Base-by-base conservation (phyloP, 1,140 invertebrate genomes). In the Linepithema humile region DNA sequence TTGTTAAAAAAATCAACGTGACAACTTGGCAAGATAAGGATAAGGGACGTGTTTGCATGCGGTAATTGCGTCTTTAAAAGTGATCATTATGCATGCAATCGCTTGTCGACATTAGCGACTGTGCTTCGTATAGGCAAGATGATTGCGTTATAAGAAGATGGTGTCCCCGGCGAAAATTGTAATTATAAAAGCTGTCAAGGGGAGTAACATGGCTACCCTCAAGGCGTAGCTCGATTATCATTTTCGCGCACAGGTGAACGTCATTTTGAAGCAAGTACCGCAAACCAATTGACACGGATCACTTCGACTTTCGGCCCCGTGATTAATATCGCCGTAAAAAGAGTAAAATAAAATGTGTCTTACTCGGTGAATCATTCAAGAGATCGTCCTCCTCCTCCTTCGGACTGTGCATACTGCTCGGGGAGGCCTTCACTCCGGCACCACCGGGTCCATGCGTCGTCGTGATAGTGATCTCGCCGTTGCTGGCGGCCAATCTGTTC, bases 301-400 rank as follows among this genome's bases (percentile, higher is more conserved):
- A 32, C 48, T 55, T 20, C 48, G 26, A 69, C 62, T 60, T 40
- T 50, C 57, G 73, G 35, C 40, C 38, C 43, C 17, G 35, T 15
- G 26, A 53, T 69, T 80, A 70, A 80, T 40, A 20, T 80, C 50
- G 10, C 23, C 10, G 15, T 23, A n/a, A 5, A 9, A 29, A 29
- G 9, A 26, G n/a, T 6, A 17, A 29, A 43, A 43, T 43, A 70
- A 70, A 29, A 3, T 40, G 4, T 40, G 15, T 83, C 96, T 96
- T 96, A 98, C 97, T 97, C 92, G 97, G 96, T 64, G 97, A 97
- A 95, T 98, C 97, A 90, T 97, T 96, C 57, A 97, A 95, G 64
- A 97, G 95, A 95, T 98, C 97, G 72, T 96, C 88, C 91, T 95
- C 88, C 92, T 96, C 91, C 91, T 95, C 55, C 69, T 93, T 93